phyloP scores from a whole-genome alignment of 2,888 invertebrate genomes.

The Trisateles emortualis region DNA sequence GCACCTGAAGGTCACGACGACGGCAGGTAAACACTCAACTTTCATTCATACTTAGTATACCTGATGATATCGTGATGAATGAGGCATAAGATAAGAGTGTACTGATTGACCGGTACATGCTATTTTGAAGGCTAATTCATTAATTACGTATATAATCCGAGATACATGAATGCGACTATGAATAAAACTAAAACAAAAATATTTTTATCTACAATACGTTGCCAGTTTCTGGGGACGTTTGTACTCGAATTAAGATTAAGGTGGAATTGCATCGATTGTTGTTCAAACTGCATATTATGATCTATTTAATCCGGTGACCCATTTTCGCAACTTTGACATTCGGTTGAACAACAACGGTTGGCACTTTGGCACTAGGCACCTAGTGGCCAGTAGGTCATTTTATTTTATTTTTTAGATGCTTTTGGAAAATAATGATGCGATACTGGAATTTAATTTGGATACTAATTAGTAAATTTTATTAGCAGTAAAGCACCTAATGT shows the following conservation, averaged over 20 bases:
- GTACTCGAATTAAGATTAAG: conserved; percentile 20
- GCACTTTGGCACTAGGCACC: too few relatives aligned
- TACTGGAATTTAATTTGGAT: too few relatives aligned
- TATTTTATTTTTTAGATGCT: conserved; percentile 65
- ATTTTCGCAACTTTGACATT: conserved; percentile 78
- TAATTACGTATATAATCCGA: not conserved
- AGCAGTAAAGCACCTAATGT: not conserved
- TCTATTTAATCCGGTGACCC: conserved; percentile 68
- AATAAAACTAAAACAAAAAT: conserved; percentile 39
- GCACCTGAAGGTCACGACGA: conserved; percentile 70
- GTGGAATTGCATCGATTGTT: conserved; percentile 72
- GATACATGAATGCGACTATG: conserved; percentile 16
- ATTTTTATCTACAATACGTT: conserved; percentile 25
- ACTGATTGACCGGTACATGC: not conserved
- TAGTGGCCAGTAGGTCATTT: conserved; percentile 68
- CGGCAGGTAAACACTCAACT: conserved; percentile 71
- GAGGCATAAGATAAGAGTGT: conserved; percentile 20
- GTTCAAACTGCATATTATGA: conserved; percentile 66
- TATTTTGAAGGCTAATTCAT: not conserved
- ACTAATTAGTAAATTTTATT: too few relatives aligned
- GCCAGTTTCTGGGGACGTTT: conserved; percentile 32
- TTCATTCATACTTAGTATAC: conserved; percentile 56
- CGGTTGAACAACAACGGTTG: conserved; percentile 69
- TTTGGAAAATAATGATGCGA: conserved; percentile 49
- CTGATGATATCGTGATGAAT: conserved; percentile 30